Base-by-base conservation (phyloP, 2,797 vertebrate species). In the Sebastolobus alascanus region DNA sequence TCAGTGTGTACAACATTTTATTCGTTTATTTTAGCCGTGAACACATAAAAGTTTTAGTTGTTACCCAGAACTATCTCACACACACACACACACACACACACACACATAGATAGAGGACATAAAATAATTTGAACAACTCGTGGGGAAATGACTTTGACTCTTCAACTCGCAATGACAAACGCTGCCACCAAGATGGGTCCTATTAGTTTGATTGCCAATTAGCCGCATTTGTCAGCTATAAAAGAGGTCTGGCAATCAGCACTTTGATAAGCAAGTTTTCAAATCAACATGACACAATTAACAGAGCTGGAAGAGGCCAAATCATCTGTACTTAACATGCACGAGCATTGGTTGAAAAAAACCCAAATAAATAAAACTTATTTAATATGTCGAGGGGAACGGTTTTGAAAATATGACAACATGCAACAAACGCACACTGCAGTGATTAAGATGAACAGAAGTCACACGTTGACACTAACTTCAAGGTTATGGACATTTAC, bases 181-280 rank as follows among this genome's bases (percentile, higher is more conserved):
- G 33, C 54, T n/a, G 66, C 54, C 75, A 68, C 77, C 69, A 59
- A 59, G 80, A 75, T 80, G 74, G 72, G n/a, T 74, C 77, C 69
- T 75, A 82, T 90, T 85, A 86, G 60, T 46, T 38, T 91, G 87
- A 92, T 91, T 90, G 81, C 46, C 81, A 91, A 90, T 89, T 90
- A 88, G 75, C 61, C 2, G 3, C 52, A 52, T 89, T 86, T 84
- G 68, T 87, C 63, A 43, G 77, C 50, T 75, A 31, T 78, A 18
- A 83, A 68, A 83, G 75, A 55, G 29, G 35, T 46, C 69, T 85
- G 77, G 60, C 89, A 93, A 89, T 93, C 88, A 91, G 65, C 76
- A 11, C 79, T 70, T 79, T 84, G 61, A 87, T 81, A 73, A 75
- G 75, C 69, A 69, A 60, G 56, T 82, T 86, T 89, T 78, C 55